Percentiles rank a stretch among this genome's conserved stretches.
phyloP scores from a whole-genome alignment of 1,140 invertebrate genomes.

The Globodera ellingtonae region DNA sequence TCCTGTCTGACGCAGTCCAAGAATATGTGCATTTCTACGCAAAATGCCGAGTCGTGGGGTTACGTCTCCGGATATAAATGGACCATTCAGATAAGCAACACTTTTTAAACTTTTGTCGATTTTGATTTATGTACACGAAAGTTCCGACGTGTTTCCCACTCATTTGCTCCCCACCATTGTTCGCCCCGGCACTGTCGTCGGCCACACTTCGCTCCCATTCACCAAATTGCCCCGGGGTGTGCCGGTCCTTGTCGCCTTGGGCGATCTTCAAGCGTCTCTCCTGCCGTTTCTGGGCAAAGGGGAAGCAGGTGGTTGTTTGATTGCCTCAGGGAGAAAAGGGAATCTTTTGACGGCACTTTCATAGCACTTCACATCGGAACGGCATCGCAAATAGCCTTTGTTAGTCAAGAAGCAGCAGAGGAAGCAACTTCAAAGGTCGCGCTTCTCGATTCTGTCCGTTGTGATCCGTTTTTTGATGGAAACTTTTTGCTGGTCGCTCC shows the following conservation, averaged over 20 bases:
- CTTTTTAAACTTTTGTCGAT: conserved; percentile 3
- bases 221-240: conserved; percentile 21
- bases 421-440: not conserved
- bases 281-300: conserved; percentile 17
- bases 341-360: conserved; percentile 8
- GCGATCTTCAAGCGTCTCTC: conserved; percentile 36
- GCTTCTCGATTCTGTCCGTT: conserved; percentile 25
- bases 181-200: conserved; percentile 16
- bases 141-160: conserved; percentile 22
- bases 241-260: conserved; percentile 25
- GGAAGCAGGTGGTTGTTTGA: conserved; percentile 38
- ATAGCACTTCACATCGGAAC: conserved; percentile 36
- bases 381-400: conserved; percentile 34
- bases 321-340: not conserved
- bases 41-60: conserved; percentile 39
- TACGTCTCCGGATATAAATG: conserved; percentile 22
- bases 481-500: conserved; percentile 36
- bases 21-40: conserved; percentile 30
- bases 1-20: not conserved
- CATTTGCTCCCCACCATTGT: conserved; percentile 37
- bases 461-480: conserved; percentile 24
- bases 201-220: conserved; percentile 15
- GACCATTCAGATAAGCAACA: conserved; percentile 26
- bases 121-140: conserved; percentile 20
- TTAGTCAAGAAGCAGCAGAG: not conserved